Percentiles rank a stretch among this genome's conserved stretches.
phyloP scores from a whole-genome alignment of 2,113 vertebrate species.

The Chaetura pelagica region DNA sequence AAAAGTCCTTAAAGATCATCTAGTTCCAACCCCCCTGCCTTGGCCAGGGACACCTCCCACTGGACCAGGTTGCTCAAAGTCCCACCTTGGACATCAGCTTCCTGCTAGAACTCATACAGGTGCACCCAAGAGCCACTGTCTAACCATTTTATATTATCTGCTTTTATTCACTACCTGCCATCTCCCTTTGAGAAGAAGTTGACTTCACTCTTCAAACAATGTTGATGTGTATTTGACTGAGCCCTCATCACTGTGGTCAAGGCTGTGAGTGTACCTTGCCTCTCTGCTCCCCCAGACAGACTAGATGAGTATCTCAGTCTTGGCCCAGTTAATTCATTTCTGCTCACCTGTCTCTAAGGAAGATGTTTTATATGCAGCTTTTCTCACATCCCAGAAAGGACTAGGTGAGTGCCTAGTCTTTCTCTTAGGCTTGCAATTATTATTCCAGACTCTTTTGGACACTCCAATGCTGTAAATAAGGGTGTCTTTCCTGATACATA shows the following conservation, averaged over 20 bases:
- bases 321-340: not conserved
- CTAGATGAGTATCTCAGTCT: not conserved
- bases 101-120: not conserved
- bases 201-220: not conserved
- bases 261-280: not conserved
- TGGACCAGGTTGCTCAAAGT: not conserved
- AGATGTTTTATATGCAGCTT: not conserved
- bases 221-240: not conserved
- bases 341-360: not conserved
- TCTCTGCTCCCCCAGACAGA: not conserved
- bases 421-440: not conserved
- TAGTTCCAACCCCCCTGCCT: not conserved
- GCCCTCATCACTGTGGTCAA: not conserved
- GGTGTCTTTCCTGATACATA: not conserved
- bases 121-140: not conserved
- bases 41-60: not conserved
- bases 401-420: not conserved
- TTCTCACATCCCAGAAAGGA: not conserved
- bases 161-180: not conserved
- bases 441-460: not conserved
- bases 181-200: not conserved
- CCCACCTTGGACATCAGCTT: not conserved
- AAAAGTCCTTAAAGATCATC: not conserved
- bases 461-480: not conserved
- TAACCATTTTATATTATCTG: not conserved